phyloP scores from a whole-genome alignment of 2,113 vertebrate species.

The Progne subis region DNA sequence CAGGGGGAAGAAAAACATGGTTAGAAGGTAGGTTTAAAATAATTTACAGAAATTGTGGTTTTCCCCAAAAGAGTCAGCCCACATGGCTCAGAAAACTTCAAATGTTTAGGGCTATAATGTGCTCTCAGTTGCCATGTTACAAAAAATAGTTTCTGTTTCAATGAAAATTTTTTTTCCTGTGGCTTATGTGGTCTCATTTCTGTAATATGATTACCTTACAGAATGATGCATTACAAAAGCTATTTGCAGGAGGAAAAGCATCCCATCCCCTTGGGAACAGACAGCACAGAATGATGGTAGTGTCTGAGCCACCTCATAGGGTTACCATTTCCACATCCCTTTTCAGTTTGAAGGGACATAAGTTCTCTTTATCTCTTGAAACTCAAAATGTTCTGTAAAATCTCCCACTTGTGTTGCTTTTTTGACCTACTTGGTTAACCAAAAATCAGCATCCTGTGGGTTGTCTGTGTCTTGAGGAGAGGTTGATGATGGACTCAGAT shows the following conservation, averaged over 20 bases:
- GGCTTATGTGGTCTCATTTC: background rate
- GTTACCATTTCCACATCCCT: background rate
- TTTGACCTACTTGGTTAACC: constrained; percentile 58
- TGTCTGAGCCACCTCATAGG: background rate
- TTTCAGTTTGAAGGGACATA: background rate
- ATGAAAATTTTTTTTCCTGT: background rate
- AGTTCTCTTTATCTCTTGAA: background rate
- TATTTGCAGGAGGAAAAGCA: background rate
- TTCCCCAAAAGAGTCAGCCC: background rate
- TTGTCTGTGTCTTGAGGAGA: background rate
- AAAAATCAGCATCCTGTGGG: constrained; percentile 14
- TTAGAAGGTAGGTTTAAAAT: background rate
- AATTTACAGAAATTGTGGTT: background rate
- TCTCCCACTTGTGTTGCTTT: background rate
- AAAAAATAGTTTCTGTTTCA: background rate
- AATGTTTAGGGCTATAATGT: background rate
- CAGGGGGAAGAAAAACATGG: background rate
- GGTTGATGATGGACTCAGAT: constrained; percentile 5
- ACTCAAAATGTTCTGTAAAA: background rate
- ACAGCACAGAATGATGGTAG: background rate
- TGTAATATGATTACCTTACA: background rate
- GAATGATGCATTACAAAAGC: background rate
- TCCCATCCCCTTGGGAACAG: background rate
- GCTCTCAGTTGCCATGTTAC: background rate
- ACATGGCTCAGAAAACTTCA: background rate